Percentiles rank a stretch among this genome's conserved stretches.
Evolutionary conservation across 2,113 vertebrate genomes (phyloP).

Genomic region (cat (Felis catus)): DNA sequence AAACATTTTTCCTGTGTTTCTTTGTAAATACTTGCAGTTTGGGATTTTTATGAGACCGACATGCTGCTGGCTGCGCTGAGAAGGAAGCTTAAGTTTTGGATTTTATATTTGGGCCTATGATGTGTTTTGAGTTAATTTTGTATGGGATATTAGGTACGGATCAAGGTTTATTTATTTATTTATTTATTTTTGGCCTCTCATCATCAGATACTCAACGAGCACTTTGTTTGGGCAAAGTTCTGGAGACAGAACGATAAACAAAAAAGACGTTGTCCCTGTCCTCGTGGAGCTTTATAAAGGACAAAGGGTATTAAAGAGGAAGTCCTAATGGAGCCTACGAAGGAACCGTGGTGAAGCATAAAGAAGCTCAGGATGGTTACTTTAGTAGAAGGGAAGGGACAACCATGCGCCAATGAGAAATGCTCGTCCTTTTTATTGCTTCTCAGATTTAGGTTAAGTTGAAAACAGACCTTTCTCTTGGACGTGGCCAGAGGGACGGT

Average conservation of each 20-base stretch:
- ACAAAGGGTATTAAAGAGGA: not conserved
- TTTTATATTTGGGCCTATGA: not conserved
- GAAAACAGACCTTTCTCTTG: not conserved
- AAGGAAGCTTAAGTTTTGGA: not conserved
- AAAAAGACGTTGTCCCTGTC: not conserved
- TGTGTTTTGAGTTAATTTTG: not conserved
- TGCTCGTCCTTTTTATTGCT: not conserved
- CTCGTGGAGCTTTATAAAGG: not conserved
- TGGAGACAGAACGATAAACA: not conserved
- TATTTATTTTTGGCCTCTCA: not conserved
- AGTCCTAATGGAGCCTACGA: not conserved
- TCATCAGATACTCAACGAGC: not conserved
- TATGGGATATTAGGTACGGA: not conserved
- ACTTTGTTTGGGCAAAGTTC: not conserved
- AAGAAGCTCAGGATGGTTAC: not conserved
- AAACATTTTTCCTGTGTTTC: not conserved
- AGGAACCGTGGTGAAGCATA: not conserved
- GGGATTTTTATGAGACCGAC: not conserved
- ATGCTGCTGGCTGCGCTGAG: no score
- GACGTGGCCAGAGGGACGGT: not conserved
- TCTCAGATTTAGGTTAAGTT: not conserved
- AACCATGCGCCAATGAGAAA: not conserved
- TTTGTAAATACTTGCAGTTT: not conserved
- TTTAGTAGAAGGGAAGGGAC: not conserved
- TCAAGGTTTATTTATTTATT: not conserved